Evolutionary conservation across 2,888 invertebrate species (phyloP).

Genomic region (Glaucopsyche alexis): DNA sequence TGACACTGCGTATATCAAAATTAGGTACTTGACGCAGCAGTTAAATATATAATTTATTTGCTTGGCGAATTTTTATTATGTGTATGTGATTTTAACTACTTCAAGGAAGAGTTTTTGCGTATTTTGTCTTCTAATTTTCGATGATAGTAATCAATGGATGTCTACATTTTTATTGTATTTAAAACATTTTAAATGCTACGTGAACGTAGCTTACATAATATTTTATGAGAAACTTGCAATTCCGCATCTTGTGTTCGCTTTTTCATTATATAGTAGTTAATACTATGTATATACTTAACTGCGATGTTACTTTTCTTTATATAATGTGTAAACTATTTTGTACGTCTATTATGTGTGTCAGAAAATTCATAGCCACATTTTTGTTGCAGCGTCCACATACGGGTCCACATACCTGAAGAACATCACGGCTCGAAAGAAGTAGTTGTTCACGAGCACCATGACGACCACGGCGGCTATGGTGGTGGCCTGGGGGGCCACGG

Average conservation of each 20-base stretch:
- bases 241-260: not conserved
- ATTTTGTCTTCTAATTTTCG: not conserved
- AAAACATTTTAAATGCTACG: too few species aligned
- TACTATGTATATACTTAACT: too few species aligned
- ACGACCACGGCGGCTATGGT: conserved; percentile 48
- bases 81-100: not conserved
- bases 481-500: conserved; percentile 48
- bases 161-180: too few species aligned
- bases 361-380: conserved; percentile 34
- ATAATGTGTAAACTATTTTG: too few species aligned
- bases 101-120: not conserved
- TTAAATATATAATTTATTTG: not conserved
- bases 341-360: not conserved
- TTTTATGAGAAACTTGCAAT: not conserved
- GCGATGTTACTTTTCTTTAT: too few species aligned
- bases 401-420: conserved; percentile 76
- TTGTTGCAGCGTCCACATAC: conserved; percentile 78
- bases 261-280: not conserved
- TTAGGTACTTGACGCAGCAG: too few species aligned
- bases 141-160: too few species aligned
- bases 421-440: conserved; percentile 72
- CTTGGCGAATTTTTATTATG: conserved; percentile 12
- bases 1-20: too few species aligned
- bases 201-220: too few species aligned
- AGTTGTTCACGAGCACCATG: conserved; percentile 64